phyloP scores from a whole-genome alignment of 2,113 vertebrate genomes.

The Murina feae region DNA sequence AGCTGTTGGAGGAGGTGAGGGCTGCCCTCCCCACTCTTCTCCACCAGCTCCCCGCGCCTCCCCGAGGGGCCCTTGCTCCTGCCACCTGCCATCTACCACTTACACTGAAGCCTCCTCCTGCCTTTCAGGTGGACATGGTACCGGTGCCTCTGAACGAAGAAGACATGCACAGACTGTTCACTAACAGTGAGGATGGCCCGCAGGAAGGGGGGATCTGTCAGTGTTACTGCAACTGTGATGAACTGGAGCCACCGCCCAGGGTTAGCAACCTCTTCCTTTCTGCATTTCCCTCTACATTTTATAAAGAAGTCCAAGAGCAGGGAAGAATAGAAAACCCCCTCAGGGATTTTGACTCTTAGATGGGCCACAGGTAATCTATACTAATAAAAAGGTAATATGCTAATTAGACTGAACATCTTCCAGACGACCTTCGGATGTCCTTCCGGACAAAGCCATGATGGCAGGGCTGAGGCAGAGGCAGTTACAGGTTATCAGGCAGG shows the following conservation, averaged over 20 bases:
- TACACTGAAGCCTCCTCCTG: not conserved
- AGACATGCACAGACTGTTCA: conserved; percentile 60
- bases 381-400: no score
- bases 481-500: no score
- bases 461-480: no score
- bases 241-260: conserved; percentile 54
- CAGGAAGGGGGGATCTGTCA: not conserved
- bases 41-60: rapidly evolving
- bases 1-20: conserved; percentile 71
- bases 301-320: not conserved
- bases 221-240: conserved; percentile 68
- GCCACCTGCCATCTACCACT: not conserved
- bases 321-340: not conserved
- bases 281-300: not conserved
- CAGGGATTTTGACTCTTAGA: not conserved
- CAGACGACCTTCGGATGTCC: no score
- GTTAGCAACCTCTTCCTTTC: conserved; percentile 52
- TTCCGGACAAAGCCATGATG: no score
- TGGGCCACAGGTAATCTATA: not conserved
- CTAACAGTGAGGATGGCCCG: not conserved
- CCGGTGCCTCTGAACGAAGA: conserved; percentile 70
- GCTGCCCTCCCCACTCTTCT: not conserved
- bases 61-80: not conserved
- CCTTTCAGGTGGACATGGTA: conserved; percentile 72
- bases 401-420: no score